Evolutionary conservation across 2,113 vertebrate species (phyloP), one percentile per base, ranked within the genome.

Genomic region (Noturus placidus): DNA sequence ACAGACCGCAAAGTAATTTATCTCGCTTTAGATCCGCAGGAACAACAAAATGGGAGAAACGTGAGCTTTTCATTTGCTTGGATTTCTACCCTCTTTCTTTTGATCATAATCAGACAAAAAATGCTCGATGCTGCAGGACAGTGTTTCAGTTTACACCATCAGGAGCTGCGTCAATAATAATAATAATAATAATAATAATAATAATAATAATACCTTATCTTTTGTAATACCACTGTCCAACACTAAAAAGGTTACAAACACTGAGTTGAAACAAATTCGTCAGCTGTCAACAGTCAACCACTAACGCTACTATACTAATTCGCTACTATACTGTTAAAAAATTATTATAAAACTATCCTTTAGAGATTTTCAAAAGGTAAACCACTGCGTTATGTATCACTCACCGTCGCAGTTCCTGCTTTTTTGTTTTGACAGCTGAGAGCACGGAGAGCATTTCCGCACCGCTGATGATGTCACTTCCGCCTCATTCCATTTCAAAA

Each of bases 341-440:
- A 72, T 9, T 50, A 50, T 57, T 0, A 38, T 42, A 30, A 27
- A 56, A 13, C 22, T 10, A 22, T 52, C 27, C n/a, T 57, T 61
- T 76, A 3, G 6, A 42, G 46, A 19, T 10, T 70, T 76, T 61
- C 35, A 22, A 72, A 84, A 14, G 79, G 57, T 63, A 84, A 84
- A n/a, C 1, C 35, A n/a, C 4, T 30, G 15, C 70, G 20, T 83
- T 90, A 33, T 82, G 77, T 61, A 56, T 83, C 91, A 94, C 95
- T 96, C 95, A 95, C 95, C 95, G 90, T 93, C 91, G 94, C 92
- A 87, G 92, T 91, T 89, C 82, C 87, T 87, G 86, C 92, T 94
- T 95, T 95, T 95, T 95, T 95, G 93, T 94, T 95, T 94, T 93
- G 91, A 90, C 93, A 94, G 93, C 92, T 94, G 93, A 89, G 91